Percentiles rank a stretch among this genome's conserved stretches.
Evolutionary conservation across 2,888 invertebrate genomes (phyloP).

Genomic region (Lepetodrilus schrolli): DNA sequence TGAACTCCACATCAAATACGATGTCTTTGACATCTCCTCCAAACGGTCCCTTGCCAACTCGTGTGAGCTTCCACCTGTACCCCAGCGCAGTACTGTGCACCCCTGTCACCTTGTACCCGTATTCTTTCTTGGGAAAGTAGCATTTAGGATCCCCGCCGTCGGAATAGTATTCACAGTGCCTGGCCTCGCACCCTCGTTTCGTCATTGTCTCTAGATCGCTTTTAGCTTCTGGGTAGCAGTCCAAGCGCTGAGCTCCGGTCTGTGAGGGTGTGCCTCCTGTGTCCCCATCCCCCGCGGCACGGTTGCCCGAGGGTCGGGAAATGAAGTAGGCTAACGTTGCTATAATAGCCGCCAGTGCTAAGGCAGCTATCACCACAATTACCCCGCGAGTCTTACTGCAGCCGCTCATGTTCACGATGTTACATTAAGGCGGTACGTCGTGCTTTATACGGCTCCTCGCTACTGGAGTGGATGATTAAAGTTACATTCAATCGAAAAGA

Average conservation of each 20-base stretch:
- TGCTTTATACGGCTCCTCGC: too few relatives aligned
- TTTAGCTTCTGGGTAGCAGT: slow-evolving; percentile 52
- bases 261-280: background rate
- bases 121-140: slow-evolving; percentile 39
- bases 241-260: slow-evolving; percentile 39
- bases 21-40: slow-evolving; percentile 43
- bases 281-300: background rate
- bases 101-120: slow-evolving; percentile 46
- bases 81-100: slow-evolving; percentile 39
- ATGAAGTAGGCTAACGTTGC: slow-evolving; percentile 44
- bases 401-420: background rate
- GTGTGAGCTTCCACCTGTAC: slow-evolving; percentile 38
- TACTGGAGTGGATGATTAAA: too few relatives aligned
- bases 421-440: too few relatives aligned
- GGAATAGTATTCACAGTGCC: slow-evolving; percentile 45
- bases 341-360: slow-evolving; percentile 46
- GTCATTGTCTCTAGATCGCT: slow-evolving; percentile 43
- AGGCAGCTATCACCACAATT: slow-evolving; percentile 34
- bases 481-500: too few relatives aligned
- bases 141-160: slow-evolving; percentile 39
- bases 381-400: slow-evolving; percentile 41
- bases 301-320: background rate
- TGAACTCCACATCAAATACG: slow-evolving; percentile 51
- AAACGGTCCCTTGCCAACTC: slow-evolving; percentile 48
- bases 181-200: slow-evolving; percentile 44